phyloP scores from a whole-genome alignment of 2,888 invertebrate genomes.

The Cyclophora albipunctata region DNA sequence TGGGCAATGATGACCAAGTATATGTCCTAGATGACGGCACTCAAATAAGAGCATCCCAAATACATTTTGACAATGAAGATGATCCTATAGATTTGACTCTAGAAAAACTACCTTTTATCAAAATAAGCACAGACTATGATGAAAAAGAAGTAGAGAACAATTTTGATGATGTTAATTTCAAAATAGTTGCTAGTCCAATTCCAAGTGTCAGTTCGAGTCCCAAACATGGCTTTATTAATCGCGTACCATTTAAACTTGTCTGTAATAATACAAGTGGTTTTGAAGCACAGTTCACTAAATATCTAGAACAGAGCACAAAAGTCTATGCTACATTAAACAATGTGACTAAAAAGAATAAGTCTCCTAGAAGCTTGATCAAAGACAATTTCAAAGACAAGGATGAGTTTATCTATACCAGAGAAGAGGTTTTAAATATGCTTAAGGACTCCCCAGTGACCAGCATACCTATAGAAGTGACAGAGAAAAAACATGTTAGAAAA shows the following conservation, averaged over 20 bases:
- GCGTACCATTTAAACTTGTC: slow-evolving; percentile 57
- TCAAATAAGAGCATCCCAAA: slow-evolving; percentile 64
- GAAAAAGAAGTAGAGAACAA: slow-evolving; percentile 24
- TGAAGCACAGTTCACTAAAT: slow-evolving; percentile 59
- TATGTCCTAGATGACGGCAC: slow-evolving; percentile 65
- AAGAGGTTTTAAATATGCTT: slow-evolving; percentile 63
- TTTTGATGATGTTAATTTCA: slow-evolving; percentile 39
- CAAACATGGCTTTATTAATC: slow-evolving; percentile 49
- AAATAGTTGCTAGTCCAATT: slow-evolving; percentile 55
- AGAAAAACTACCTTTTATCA: slow-evolving; percentile 59
- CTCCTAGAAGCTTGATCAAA: slow-evolving; percentile 44
- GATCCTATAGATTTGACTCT: slow-evolving; percentile 49
- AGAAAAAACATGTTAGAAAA: slow-evolving; percentile 56
- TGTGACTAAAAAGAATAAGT: slow-evolving; percentile 41
- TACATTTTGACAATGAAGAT: slow-evolving; percentile 68
- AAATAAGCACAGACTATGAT: slow-evolving; percentile 35
- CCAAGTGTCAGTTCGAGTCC: slow-evolving; percentile 40
- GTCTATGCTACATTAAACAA: slow-evolving; percentile 45
- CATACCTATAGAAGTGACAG: slow-evolving; percentile 47
- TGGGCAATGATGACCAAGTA: slow-evolving; percentile 41
- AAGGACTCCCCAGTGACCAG: slow-evolving; percentile 62
- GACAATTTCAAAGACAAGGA: slow-evolving; percentile 41
- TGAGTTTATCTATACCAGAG: slow-evolving; percentile 46
- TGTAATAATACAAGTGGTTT: slow-evolving; percentile 54
- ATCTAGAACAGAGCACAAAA: slow-evolving; percentile 46